Base-by-base conservation (phyloP, 2,888 invertebrate species). In the Spatulosminthurus flaviceps region DNA sequence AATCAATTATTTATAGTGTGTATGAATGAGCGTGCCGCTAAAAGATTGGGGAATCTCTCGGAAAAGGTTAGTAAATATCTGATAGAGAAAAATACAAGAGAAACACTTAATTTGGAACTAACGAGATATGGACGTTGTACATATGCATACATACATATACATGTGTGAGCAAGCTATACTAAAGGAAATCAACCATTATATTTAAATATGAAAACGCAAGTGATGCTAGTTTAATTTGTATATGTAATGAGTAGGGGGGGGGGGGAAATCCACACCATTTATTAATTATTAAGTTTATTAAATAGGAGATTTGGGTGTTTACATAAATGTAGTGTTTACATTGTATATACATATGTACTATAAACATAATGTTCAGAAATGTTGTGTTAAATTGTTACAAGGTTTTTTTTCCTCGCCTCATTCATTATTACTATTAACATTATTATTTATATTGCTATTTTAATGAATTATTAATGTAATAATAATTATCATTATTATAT, bases 391-490 rank as follows among this genome's bases (percentile, higher is more conserved):
- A 51, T 51, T 51, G 51, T 51, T 51, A 51, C n/a, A 51, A 51
- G 2, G 9, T 9, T 4, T 51, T 51, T 51, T 51, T 51, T 5
- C 51, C 9, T 51, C 16, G 19, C 16, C 16, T 51, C 51, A 51
- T n/a, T n/a, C n/a, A n/a, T n/a, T n/a, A n/a, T 29, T 29, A 69
- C 21, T 28, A 29, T 69, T 29, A 29, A 9, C 34, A 69, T 11
- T n/a, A 34, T 69, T 69, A 69, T 28, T n/a, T 22, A 64, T 66
- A 67, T 67, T 28, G 28, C 24, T 67, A 67, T 29, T 67, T n/a
- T n/a, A n/a, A n/a, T n/a, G n/a, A n/a, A n/a, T n/a, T 51, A n/a
- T 51, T 51, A 51, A 51, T 2, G 51, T 19, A 51, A 2, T n/a
- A 51, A 19, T 51, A 51, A n/a, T n/a, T n/a, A n/a, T n/a, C n/a